Evolutionary conservation across 2,113 vertebrate genomes (phyloP), one percentile per base, ranked within the genome.

Genomic region (Vireo altiloquus): DNA sequence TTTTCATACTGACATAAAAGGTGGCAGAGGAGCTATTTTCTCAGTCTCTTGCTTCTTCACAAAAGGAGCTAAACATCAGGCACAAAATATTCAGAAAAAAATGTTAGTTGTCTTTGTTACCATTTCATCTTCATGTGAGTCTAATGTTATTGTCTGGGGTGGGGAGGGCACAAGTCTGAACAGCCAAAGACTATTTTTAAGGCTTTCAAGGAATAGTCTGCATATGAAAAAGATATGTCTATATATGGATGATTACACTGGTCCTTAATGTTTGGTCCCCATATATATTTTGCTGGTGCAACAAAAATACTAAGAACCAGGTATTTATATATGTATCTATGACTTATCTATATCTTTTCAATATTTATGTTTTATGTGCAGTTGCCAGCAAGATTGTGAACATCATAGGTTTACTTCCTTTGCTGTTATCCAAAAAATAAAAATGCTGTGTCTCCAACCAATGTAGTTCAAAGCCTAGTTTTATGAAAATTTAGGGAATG

Each of bases 21-120:
- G 87, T 93, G 66, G 72, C 87, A 87, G 85, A 88, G 78, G 79
- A 95, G 66, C 74, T 68, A n/a, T 96, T 97, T 95, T 90, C 44
- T 92, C 89, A 65, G 59, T 40, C 31, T 87, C 66, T 80, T 94
- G 81, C 78, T 90, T 91, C 65, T 90, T 96, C 75, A 82, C 46
- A 75, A 79, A 89, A 91, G 22, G 16, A 94, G 42, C 76, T 37
- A 87, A 95, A 52, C 56, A 61, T 35, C n/a, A 84, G 60, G n/a
- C 54, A 91, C 61, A 84, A 68, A 91, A 91, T 44, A 79, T 46
- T 86, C 56, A 69, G 57, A 70, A 83, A 89, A 56, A 76, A 33
- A 24, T 30, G 19, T 71, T 53, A 52, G 16, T 39, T 80, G 40
- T 66, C 71, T 95, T 84, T 84, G 61, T 88, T 76, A 54, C 50